These are phyloP conservation scores for Ceyx margarethae DNA, from an alignment of 2,113 vertebrate genomes.

Conservation along the genomic window DNA sequence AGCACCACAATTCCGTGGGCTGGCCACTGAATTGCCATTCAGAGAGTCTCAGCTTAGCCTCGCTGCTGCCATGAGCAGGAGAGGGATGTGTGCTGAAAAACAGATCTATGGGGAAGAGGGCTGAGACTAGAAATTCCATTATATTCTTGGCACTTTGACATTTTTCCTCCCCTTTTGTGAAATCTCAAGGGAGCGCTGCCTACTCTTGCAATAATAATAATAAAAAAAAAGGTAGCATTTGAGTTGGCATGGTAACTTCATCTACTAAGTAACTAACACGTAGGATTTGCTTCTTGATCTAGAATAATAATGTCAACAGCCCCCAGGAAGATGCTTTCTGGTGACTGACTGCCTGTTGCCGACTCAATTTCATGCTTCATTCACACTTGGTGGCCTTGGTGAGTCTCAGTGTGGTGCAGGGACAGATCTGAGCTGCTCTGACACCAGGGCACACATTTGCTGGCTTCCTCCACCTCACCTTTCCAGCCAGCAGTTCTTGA, in stretches of 20 bases:
- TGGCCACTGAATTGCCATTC: constrained; percentile 61
- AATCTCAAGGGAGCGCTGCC: constrained; percentile 47
- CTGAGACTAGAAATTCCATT: constrained; percentile 55
- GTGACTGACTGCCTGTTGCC: neutral
- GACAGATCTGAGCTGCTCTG: neutral
- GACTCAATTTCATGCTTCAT: neutral
- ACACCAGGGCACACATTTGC: neutral
- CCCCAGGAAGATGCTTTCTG: constrained; percentile 41
- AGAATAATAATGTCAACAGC: constrained; percentile 63
- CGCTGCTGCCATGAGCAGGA: constrained; percentile 7
- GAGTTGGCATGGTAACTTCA: constrained; percentile 74
- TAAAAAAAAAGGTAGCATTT: constrained; percentile 43
- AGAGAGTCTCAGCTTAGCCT: constrained; percentile 37
- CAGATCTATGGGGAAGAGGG: constrained; percentile 41
- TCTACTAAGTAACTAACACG: constrained; percentile 62
- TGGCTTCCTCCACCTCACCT: neutral
- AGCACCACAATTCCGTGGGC: constrained; percentile 57
- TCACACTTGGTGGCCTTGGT: neutral
- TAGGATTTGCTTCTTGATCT: constrained; percentile 61
- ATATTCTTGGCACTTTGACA: constrained; percentile 55
- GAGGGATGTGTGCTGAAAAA: constrained; percentile 34
- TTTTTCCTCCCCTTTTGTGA: constrained; percentile 62
- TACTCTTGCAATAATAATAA: constrained; percentile 63
- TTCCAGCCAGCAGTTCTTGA: neutral
- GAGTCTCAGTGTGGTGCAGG: neutral